Base-by-base conservation (phyloP, 2,113 vertebrate species). In the Tragelaphus scriptus region DNA sequence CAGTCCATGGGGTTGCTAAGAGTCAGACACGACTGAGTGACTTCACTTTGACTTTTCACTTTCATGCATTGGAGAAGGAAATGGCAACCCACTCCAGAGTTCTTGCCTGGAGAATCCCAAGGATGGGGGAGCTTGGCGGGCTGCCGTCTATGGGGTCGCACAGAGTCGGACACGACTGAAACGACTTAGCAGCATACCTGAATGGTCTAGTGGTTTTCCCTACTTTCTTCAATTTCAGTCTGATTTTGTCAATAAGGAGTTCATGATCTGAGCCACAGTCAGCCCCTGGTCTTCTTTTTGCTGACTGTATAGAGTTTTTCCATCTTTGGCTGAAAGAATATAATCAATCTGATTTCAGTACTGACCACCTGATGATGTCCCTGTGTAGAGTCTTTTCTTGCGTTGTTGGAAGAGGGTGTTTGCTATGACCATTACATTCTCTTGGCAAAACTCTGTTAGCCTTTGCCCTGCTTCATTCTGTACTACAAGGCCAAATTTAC, bases 151-250 rank as follows among this genome's bases (percentile, higher is more conserved):
- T 28, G 58, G 5, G 58, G 58, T 13, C 4, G 0, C 25, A 28
- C 2, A 61, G 26, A 61, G 59, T 61, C 0, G 0, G 59, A 61
- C 26, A 30, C 0, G 0, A 61, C 12, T 30, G 59, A 61, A 30
- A 5, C 1, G 26, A 61, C 59, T 61, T 61, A 61, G 59, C 59
- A 30, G 59, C 12, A 36, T 68, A 36, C 4, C 17, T 68, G 65
- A 36, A 36, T 68, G 17, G 17, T 36, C 32, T 68, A 68, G 8
- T 68, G n/a, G 65, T 68, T 36, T 36, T 68, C 65, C n/a, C 65
- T 36, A 21, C n/a, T 68, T 68, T 68, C 32, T 68, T 68, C 17
- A 68, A 36, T 68, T 68, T 68, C 8, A 68, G 65, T 36, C 17
- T 68, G 65, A 36, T 36, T 68, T 68, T 36, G 17, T 10, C n/a